Percentiles rank a stretch among this genome's conserved stretches.
These are phyloP conservation scores for Pseudorasbora parva DNA, from an alignment of 2,113 vertebrate genomes.

Conservation along the genomic window DNA sequence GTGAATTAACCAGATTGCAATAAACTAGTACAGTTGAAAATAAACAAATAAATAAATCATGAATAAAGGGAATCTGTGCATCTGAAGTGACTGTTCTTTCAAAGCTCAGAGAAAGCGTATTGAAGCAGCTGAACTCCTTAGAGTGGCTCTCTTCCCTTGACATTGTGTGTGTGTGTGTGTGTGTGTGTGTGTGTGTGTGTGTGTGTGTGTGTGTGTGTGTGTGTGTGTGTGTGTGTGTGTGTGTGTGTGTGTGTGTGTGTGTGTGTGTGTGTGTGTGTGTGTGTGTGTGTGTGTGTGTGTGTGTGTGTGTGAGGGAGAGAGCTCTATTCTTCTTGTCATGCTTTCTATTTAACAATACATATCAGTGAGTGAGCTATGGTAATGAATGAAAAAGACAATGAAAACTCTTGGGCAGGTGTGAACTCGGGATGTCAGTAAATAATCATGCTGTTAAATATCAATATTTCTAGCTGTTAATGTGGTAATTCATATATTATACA, in stretches of 20 bases:
- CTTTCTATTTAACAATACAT: slow-evolving; percentile 31
- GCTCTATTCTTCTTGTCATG: slow-evolving; percentile 20
- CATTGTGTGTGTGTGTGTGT: not conserved
- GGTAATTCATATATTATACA: not conserved
- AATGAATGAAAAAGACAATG: not conserved
- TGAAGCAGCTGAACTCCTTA: not conserved
- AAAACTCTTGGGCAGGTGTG: not conserved
- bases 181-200: no score
- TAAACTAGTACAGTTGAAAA: slow-evolving; percentile 91
- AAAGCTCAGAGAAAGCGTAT: slow-evolving; percentile 5
- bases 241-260: no score
- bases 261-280: not conserved
- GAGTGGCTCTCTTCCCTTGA: not conserved
- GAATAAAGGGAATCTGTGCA: slow-evolving; percentile 88
- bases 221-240: not conserved
- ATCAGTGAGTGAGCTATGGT: not conserved
- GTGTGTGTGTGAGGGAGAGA: not conserved
- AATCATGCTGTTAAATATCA: not conserved
- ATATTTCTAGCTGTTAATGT: not conserved
- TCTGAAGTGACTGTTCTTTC: slow-evolving; percentile 70
- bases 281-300: no score
- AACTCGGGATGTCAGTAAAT: not conserved
- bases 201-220: no score
- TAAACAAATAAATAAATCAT: slow-evolving; percentile 79
- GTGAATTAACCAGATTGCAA: slow-evolving; percentile 99